These are phyloP conservation scores for Pleuronectes platessa DNA, from an alignment of 2,113 vertebrate species.

Conservation along the genomic window DNA sequence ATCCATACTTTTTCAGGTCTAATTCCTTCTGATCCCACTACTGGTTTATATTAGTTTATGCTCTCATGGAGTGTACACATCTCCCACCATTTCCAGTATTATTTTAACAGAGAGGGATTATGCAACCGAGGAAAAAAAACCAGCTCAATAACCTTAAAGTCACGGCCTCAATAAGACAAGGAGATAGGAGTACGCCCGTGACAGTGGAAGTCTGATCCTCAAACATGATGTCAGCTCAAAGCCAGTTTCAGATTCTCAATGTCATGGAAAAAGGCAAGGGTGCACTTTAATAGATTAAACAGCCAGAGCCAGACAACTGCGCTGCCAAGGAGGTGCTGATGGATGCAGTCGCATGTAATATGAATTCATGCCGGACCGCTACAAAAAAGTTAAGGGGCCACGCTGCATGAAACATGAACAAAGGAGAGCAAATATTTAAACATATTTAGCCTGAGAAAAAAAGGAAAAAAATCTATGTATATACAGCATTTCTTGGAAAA, in stretches of 20 bases:
- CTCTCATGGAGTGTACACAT: conserved; percentile 33
- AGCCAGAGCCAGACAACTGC: conserved; percentile 70
- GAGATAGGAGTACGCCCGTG: conserved; percentile 63
- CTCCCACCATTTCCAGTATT: conserved; percentile 24
- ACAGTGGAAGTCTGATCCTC: conserved; percentile 75
- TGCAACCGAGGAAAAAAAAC: neutral
- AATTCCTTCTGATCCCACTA: neutral
- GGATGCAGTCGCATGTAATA: conserved; percentile 77
- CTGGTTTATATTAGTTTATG: neutral
- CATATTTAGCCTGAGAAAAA: neutral
- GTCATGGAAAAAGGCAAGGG: conserved; percentile 76
- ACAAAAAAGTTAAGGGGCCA: conserved; percentile 43
- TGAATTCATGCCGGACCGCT: conserved; percentile 65
- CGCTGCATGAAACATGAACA: conserved; percentile 27
- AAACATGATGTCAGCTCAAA: conserved; percentile 79
- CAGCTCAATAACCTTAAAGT: conserved; percentile 64
- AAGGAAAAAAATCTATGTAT: neutral
- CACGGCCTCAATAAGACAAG: conserved; percentile 69
- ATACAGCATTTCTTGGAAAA: neutral
- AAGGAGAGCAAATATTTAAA: conserved; percentile 21
- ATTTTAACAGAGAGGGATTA: conserved; percentile 51
- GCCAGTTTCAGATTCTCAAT: conserved; percentile 78
- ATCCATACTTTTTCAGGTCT: too few relatives aligned
- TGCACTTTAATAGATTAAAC: conserved; percentile 85
- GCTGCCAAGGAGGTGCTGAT: conserved; percentile 78